Evolutionary conservation across 2,888 invertebrate genomes (phyloP).

Genomic region (Mesorhabditis sp.): DNA sequence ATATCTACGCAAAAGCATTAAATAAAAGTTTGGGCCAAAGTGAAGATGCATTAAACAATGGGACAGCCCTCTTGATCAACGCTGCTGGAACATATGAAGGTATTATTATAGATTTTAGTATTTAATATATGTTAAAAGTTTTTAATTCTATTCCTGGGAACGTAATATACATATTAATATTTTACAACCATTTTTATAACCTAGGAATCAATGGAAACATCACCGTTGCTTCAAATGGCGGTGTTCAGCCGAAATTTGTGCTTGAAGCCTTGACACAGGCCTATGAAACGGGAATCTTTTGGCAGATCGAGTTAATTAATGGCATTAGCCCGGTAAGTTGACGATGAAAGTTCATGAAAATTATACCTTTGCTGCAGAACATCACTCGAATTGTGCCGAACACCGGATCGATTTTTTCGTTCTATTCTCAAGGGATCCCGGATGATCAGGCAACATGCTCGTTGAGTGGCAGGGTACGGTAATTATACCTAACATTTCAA

Average conservation of each 20-base stretch:
- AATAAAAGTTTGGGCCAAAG: background rate
- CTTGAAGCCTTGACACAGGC: background rate
- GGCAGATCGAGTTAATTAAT: conserved; percentile 6
- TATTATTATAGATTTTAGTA: background rate
- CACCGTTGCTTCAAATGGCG: background rate
- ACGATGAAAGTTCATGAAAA: background rate
- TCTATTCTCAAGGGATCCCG: background rate
- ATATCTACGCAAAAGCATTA: background rate
- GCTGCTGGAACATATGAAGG: conserved; percentile 5
- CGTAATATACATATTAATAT: background rate
- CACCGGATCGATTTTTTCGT: background rate
- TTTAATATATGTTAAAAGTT: too few species aligned
- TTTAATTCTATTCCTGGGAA: background rate
- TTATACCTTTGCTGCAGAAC: background rate
- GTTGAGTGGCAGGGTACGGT: background rate
- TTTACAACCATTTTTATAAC: background rate
- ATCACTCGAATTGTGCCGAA: background rate
- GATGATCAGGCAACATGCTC: background rate
- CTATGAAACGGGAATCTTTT: background rate
- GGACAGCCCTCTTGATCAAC: conserved; percentile 4
- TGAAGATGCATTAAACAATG: conserved; percentile 6
- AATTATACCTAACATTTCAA: too few species aligned
- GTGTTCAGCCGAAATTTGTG: conserved; percentile 2
- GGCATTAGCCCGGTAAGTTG: background rate
- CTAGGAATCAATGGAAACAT: background rate